Base-by-base conservation (phyloP, 2,888 invertebrate genomes). In the Philonicus albiceps region DNA sequence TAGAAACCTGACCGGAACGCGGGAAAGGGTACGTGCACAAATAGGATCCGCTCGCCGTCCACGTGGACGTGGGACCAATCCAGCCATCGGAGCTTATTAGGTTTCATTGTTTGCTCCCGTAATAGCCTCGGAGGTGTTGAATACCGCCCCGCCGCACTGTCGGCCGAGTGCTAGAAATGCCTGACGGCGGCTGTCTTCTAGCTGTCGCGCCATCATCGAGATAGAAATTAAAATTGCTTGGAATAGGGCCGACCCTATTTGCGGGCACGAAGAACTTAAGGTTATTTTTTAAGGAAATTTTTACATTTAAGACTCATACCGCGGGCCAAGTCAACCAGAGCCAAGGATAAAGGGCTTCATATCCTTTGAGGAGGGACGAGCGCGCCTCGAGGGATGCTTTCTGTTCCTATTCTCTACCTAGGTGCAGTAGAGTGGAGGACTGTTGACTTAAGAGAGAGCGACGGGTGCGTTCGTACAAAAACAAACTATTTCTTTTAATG, bases 51-150 rank as follows among this genome's bases (percentile, higher is more conserved):
- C 76, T 22, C 19, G 3, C 76, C 8, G 11, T 22, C 27, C 64
- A 64, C 64, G 64, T 27, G 27, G 64, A 22, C 64, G 49, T 5
- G 16, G 27, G 64, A 64, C 64, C 22, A 64, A 34, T 76, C 22
- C 76, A 76, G 19, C 22, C 49, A 43, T 19, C 27, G 49, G 78
- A 78, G 78, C 78, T 78, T 49, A 78, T 78, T 78, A 78, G 49
- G 49, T 78, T 78, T 78, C 49, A 78, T 78, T 78, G 78, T 78
- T 78, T 78, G 49, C 37, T 27, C 78, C 27, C 78, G 27, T 43
- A 78, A 78, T 78, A 78, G 49, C 27, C 22, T n/a, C 19, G 22
- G 27, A 78, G 78, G 78, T 78, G 78, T 78, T 78, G 49, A 78
- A 49, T 78, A 16, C 30, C 49, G 43, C 27, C 30, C 16, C 27